Percentiles rank a stretch among this genome's conserved stretches.
These are phyloP conservation scores for Agonum fuliginosum DNA, from an alignment of 2,888 invertebrate species.

Conservation along the genomic window DNA sequence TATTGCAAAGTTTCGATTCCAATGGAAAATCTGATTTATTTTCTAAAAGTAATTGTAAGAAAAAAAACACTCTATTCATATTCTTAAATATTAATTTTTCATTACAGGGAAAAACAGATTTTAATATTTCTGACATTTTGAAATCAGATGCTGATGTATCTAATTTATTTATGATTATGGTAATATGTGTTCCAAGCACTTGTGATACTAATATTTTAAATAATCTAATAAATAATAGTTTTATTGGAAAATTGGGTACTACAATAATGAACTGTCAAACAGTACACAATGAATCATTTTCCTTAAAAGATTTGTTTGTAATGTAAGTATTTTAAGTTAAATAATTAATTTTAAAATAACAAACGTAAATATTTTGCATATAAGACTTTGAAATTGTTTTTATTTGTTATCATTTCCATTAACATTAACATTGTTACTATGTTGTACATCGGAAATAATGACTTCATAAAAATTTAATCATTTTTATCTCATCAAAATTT, in stretches of 20 bases:
- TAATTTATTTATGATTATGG: conserved; percentile 3
- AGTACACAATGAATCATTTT: background rate
- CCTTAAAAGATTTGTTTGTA: background rate
- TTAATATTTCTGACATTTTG: background rate
- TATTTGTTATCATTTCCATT: too few species aligned
- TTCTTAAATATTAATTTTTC: background rate
- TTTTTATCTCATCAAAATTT: background rate
- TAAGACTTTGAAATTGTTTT: too few species aligned
- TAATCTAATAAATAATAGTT: background rate
- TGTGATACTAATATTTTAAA: conserved; percentile 23
- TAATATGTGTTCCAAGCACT: conserved; percentile 29
- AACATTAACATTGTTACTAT: background rate
- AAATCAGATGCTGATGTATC: conserved; percentile 6
- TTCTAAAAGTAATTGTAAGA: background rate
- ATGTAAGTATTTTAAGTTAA: conserved; percentile 28
- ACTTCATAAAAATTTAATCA: too few species aligned
- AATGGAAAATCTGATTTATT: conserved; percentile 6
- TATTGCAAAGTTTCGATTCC: conserved; percentile 50
- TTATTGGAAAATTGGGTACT: background rate
- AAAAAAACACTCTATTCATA: background rate
- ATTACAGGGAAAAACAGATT: background rate
- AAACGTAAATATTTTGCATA: too few species aligned
- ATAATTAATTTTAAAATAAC: too few species aligned
- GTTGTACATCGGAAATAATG: background rate
- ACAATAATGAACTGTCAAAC: conserved; percentile 20